Base-by-base conservation (phyloP, 2,888 invertebrate species). In the Sarcophaga carnaria region DNA sequence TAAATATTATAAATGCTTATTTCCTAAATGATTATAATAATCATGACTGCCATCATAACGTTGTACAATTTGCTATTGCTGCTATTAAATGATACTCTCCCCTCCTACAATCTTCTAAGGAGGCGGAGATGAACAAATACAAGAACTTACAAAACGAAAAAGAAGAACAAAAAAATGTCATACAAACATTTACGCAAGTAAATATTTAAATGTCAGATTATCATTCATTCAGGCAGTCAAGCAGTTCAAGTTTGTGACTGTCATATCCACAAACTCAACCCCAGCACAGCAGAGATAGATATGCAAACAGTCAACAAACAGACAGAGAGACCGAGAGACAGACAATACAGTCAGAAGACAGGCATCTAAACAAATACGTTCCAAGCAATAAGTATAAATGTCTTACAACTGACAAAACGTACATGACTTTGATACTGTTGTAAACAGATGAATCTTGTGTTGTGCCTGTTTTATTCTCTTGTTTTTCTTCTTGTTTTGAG, bases 181-280 rank as follows among this genome's bases (percentile, higher is more conserved):
- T 83, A 70, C 89, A 91, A 91, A 90, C 72, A 78, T 91, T 90
- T 90, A 92, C 90, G 90, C 90, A 90, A 91, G 91, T 91, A 91
- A 92, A 92, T 92, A 91, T 91, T 91, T 91, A 92, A 92, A 92
- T 91, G 92, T 91, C 90, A 90, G 91, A 91, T 91, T 92, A 85
- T 85, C 70, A 85, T 82, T 83, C 47, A 82, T 77, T 80, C 79
- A 80, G 75, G 37, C 37, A 37, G 37, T 2, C 79, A 80, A 54
- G 54, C 54, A 54, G 54, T 54, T 79, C 69, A 84, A 75, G 81
- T 75, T 54, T 54, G 54, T 67, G 76, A 76, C 70, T 76, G 82
- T 45, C 75, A 70, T 25, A 25, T 17, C 8, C 27, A n/a, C 47
- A 25, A 71, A 47, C 60, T 17, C 54, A 59, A 64, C 49, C 60